Conservation (phyloP, 1,140 invertebrate species). For the Mamestra configurata region DNA sequence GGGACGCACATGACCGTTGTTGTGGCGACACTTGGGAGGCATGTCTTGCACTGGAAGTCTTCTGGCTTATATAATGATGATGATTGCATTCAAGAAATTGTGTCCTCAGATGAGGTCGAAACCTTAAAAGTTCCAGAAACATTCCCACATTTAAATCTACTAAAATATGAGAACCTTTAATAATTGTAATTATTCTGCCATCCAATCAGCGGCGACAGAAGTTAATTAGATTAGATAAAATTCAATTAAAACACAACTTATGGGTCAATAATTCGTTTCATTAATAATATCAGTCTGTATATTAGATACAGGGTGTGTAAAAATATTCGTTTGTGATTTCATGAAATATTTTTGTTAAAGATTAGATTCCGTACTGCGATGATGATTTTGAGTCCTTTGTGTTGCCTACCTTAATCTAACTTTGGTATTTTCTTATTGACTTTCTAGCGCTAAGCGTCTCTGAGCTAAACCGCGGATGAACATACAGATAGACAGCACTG, state of each 20-base stretch:
- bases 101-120: neutral
- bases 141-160: neutral
- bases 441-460: too few species aligned
- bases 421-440: too few species aligned
- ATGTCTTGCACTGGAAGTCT: too few species aligned
- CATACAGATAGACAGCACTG: too few species aligned
- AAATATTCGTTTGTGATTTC: neutral
- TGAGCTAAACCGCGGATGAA: too few species aligned
- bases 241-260: constrained; percentile 29
- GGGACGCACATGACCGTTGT: too few species aligned
- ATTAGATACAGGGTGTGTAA: neutral
- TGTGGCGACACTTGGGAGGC: too few species aligned
- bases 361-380: too few species aligned
- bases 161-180: neutral
- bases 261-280: constrained; percentile 17
- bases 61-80: too few species aligned
- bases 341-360: too few species aligned
- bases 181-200: constrained; percentile 2
- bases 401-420: too few species aligned
- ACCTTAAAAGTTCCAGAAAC: neutral
- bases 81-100: neutral
- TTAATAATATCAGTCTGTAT: constrained; percentile 4
- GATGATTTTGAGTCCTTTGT: too few species aligned
- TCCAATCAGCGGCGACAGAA: neutral
- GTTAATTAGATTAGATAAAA: constrained; percentile 34